phyloP scores from a whole-genome alignment of 2,797 vertebrate genomes.

The Steatocranus sp. region DNA sequence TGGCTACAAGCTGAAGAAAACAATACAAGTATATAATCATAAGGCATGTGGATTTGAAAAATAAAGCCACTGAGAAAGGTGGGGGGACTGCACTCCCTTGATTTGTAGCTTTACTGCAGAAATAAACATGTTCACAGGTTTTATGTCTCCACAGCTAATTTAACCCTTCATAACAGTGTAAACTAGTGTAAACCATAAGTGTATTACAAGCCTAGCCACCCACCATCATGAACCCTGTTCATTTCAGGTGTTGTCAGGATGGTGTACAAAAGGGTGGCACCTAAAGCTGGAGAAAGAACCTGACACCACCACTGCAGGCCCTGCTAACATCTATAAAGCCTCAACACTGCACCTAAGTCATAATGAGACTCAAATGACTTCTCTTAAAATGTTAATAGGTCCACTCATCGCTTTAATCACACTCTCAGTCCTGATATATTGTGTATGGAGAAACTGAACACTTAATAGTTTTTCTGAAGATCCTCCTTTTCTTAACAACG shows the following conservation, averaged over 20 bases:
- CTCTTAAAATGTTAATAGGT: not conserved
- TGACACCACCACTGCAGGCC: not conserved
- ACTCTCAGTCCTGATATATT: not conserved
- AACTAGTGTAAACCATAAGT: not conserved
- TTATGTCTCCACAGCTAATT: not conserved
- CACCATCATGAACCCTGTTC: not conserved
- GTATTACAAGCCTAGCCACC: not conserved
- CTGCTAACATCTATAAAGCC: not conserved
- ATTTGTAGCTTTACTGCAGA: not conserved
- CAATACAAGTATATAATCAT: accelerated
- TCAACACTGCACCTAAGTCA: not conserved
- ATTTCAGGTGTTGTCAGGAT: not conserved
- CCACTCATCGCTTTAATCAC: not conserved
- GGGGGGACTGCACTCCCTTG: not conserved
- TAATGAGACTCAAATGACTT: not conserved
- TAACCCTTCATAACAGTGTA: not conserved
- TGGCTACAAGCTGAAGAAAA: not conserved
- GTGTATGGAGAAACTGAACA: not conserved
- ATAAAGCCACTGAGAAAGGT: not conserved
- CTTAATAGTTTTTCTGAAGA: not conserved
- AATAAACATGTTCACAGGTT: not conserved
- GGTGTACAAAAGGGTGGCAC: not conserved
- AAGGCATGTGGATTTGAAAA: not conserved
- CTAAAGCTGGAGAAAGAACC: not conserved
- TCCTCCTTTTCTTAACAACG: not conserved